Conservation (phyloP, 2,797 vertebrate genomes). For the Gobionotothen gibberifrons region DNA sequence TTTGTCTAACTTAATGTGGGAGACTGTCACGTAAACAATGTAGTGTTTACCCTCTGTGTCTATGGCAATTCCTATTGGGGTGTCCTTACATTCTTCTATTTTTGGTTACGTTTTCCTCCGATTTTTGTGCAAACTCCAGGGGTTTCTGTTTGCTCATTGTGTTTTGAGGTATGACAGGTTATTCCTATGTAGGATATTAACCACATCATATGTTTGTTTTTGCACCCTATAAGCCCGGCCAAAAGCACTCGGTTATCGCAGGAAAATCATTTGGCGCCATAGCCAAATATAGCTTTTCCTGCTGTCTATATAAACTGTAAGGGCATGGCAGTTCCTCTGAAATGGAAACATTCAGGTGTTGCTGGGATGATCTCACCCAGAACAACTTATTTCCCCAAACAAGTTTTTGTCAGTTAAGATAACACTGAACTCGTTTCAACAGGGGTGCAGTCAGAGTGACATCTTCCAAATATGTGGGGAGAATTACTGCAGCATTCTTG, state of each 20-base stretch:
- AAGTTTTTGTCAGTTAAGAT: slow-evolving; percentile 64
- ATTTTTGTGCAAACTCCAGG: slow-evolving; percentile 30
- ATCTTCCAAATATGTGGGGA: slow-evolving; percentile 47
- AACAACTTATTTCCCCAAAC: slow-evolving; percentile 57
- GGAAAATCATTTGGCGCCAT: slow-evolving; percentile 59
- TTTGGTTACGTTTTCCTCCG: background rate
- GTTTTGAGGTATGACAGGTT: slow-evolving; percentile 32
- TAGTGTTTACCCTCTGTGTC: slow-evolving; percentile 14
- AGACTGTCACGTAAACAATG: slow-evolving; percentile 43
- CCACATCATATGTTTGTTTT: slow-evolving; percentile 58
- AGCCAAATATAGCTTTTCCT: slow-evolving; percentile 53
- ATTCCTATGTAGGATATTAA: slow-evolving; percentile 42
- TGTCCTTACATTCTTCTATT: background rate
- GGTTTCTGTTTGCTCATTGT: slow-evolving; percentile 31
- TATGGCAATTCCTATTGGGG: slow-evolving; percentile 6
- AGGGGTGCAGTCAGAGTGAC: slow-evolving; percentile 37
- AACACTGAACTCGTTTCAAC: slow-evolving; percentile 65
- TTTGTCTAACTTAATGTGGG: slow-evolving; percentile 56
- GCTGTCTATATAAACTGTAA: slow-evolving; percentile 18
- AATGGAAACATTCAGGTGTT: slow-evolving; percentile 53
- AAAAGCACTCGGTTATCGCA: slow-evolving; percentile 53
- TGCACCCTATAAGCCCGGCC: slow-evolving; percentile 37
- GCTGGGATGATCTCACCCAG: slow-evolving; percentile 40
- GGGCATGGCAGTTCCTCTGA: slow-evolving; percentile 35
- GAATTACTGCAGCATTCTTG: slow-evolving; percentile 52